Base-by-base conservation (phyloP, 30 jellyfish, hydroid and myxozoan species). In the Pelagia noctiluca region DNA sequence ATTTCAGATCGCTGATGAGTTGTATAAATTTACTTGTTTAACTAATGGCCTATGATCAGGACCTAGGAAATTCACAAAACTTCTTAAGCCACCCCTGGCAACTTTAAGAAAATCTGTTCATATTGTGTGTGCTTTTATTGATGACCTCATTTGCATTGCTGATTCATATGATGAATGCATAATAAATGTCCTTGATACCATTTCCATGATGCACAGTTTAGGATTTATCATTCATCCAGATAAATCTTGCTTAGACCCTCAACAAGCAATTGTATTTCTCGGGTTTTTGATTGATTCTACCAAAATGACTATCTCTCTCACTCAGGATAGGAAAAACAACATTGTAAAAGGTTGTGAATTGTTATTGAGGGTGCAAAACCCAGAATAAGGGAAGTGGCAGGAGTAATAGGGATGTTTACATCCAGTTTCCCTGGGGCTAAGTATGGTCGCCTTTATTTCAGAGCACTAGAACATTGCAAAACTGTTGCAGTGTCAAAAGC, bases 401-500 rank as follows among this genome's bases (percentile, higher is more conserved):
- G 53, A n/a, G 52, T 78, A 10, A 78, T 60, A 0, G 89, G 89
- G 10, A 78, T 4, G 37, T 1, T 62, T 33, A 78, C 53, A 11
- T 80, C 71, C 33, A 54, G 64, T 42, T 78, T 31, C 31, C 89
- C 89, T 10, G 89, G 82, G 47, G 89, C 63, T 13, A 65, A 65
- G 35, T 35, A 33, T 60, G 71, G 89, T 16, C 89, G 82, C 61
- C 37, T 78, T 18, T 70, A 78, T 60, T 78, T 61, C 63, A 34
- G 89, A 62, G 42, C 31, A 10, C 30, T 78, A 34, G 82, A 78
- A 33, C 19, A 35, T 18, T 60, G 78, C 65, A 78, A 76, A 29
- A 7, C 78, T 35, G 32, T 47, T 1, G 75, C 87, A 11, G 60
- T 75, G 11, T 35, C 33, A 52, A 7, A 11, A 2, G 0, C 19